These are phyloP conservation scores for Ameiurus melas DNA, from an alignment of 2,113 vertebrate genomes.

Conservation along the genomic window DNA sequence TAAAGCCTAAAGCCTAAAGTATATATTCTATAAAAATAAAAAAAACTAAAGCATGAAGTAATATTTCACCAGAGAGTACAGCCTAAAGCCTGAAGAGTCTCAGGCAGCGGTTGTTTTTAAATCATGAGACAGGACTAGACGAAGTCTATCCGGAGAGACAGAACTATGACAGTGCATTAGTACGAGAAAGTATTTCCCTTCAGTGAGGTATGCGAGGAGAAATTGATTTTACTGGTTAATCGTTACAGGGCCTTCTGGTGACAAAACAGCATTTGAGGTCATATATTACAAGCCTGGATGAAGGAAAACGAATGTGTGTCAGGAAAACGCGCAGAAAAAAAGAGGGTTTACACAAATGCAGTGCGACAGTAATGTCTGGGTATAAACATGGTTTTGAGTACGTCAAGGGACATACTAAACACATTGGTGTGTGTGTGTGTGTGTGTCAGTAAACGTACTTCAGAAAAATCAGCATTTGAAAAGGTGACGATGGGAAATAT, in stretches of 20 bases:
- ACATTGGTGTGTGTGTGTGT: too few species aligned
- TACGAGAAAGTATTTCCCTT: slow-evolving; percentile 50
- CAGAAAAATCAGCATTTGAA: neutral
- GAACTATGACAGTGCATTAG: slow-evolving; percentile 43
- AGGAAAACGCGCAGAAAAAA: neutral
- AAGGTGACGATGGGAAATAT: neutral
- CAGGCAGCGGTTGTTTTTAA: neutral
- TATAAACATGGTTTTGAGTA: neutral
- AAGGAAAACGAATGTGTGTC: neutral
- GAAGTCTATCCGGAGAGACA: slow-evolving; percentile 15
- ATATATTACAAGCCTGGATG: neutral
- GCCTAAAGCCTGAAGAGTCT: neutral
- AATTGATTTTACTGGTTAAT: slow-evolving; percentile 75
- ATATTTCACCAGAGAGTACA: neutral
- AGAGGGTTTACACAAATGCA: neutral
- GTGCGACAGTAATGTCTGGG: too few species aligned
- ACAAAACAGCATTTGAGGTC: slow-evolving; percentile 50
- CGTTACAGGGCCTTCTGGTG: slow-evolving; percentile 64
- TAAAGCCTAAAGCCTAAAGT: neutral
- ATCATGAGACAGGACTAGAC: neutral
- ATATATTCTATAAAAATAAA: too few species aligned
- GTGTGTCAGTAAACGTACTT: neutral
- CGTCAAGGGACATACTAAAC: neutral
- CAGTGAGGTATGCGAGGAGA: slow-evolving; percentile 59
- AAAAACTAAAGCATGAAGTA: too few species aligned